These are phyloP conservation scores for Camelus bactrianus DNA, from an alignment of 2,113 vertebrate species.

Conservation along the genomic window DNA sequence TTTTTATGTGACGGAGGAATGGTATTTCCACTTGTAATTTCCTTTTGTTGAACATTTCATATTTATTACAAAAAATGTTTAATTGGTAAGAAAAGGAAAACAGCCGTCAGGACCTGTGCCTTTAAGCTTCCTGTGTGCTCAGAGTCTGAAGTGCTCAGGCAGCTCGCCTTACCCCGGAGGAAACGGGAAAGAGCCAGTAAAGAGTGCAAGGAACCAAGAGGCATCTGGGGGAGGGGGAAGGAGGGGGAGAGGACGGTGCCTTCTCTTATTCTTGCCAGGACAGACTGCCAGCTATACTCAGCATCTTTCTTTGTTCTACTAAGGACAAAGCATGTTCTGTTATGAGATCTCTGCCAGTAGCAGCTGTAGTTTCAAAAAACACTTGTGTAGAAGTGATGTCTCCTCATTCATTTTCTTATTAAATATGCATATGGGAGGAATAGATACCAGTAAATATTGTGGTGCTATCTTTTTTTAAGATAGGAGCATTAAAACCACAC, in stretches of 20 bases:
- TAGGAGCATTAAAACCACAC: not conserved
- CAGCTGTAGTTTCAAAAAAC: slow-evolving; percentile 58
- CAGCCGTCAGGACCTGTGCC: not conserved
- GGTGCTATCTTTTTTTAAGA: not conserved
- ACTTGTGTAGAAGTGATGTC: slow-evolving; percentile 7
- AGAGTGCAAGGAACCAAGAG: not conserved
- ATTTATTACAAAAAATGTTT: not conserved
- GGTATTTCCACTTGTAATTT: not conserved
- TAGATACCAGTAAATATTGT: not conserved
- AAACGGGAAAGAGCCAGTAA: not conserved
- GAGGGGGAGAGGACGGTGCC: not conserved
- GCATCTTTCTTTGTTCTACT: not conserved
- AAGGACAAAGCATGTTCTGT: slow-evolving; percentile 63
- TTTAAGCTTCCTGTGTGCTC: not conserved
- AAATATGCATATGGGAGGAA: not conserved
- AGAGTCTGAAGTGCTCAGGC: not conserved
- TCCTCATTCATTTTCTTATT: slow-evolving; percentile 48
- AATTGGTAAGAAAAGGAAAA: not conserved
- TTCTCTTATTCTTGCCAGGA: not conserved
- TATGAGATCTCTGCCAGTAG: slow-evolving; percentile 2
- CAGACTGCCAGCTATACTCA: not conserved
- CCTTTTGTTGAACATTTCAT: not conserved
- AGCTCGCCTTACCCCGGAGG: not conserved
- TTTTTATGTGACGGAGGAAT: not conserved
- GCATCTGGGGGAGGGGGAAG: not conserved